phyloP scores from a whole-genome alignment of 2,888 invertebrate species.

The Steinernema carpocapsae region DNA sequence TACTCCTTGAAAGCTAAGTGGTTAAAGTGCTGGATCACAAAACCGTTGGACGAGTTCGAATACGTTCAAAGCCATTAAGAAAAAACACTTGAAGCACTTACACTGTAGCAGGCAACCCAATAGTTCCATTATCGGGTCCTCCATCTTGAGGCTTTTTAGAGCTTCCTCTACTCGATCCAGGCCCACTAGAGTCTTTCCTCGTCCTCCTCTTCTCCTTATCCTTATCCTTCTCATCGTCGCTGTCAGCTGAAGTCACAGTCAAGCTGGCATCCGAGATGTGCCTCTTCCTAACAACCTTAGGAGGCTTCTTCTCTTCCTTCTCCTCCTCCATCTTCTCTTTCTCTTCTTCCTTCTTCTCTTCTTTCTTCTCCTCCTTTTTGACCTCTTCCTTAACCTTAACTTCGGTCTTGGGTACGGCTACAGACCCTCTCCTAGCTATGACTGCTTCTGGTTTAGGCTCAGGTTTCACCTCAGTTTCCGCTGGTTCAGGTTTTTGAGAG shows the following conservation, averaged over 20 bases:
- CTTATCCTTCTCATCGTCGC: conserved; percentile 36
- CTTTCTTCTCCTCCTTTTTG: not conserved
- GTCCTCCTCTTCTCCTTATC: conserved; percentile 30
- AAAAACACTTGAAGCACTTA: conserved; percentile 4
- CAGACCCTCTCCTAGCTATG: conserved; percentile 8
- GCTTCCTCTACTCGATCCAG: not conserved
- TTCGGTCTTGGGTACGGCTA: not conserved
- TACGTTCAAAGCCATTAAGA: no score
- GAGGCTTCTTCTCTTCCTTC: conserved; percentile 19
- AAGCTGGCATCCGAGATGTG: conserved; percentile 32
- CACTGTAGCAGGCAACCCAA: conserved; percentile 9
- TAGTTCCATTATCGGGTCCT: conserved; percentile 11
- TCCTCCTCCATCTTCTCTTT: conserved; percentile 8
- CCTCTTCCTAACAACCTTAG: conserved; percentile 16
- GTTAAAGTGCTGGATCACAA: no score
- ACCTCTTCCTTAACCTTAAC: not conserved
- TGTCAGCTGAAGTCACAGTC: conserved; percentile 14
- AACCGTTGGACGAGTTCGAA: no score
- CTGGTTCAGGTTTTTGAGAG: not conserved
- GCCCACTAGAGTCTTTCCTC: conserved; percentile 33
- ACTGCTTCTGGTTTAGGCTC: not conserved
- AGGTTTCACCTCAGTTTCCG: not conserved
- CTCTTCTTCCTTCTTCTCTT: not conserved
- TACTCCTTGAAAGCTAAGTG: no score
- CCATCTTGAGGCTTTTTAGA: conserved; percentile 11